These are phyloP conservation scores for Peromyscus californicus DNA, from an alignment of 2,113 vertebrate species.

Conservation along the genomic window DNA sequence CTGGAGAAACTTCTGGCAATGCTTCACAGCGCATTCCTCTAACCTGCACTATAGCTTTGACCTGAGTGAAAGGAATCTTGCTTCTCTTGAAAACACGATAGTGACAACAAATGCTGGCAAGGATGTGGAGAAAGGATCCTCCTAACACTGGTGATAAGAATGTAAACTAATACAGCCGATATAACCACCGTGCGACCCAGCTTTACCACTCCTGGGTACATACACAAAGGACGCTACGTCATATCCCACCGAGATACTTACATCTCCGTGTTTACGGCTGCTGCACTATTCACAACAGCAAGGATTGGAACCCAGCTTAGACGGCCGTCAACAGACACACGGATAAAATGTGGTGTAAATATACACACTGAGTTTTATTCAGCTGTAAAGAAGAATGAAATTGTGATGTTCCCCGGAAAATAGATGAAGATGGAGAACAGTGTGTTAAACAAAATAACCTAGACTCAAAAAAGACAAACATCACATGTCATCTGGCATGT, in stretches of 20 bases:
- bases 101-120: not conserved
- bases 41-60: not conserved
- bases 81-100: not conserved
- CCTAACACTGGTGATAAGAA: not conserved
- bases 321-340: not conserved
- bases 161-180: not conserved
- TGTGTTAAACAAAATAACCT: not conserved
- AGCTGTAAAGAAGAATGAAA: not conserved
- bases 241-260: not conserved
- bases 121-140: not conserved
- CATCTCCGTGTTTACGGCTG: not conserved
- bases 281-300: not conserved
- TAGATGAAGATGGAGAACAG: not conserved
- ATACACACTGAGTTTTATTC: not conserved
- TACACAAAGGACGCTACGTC: not conserved
- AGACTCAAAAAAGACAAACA: not conserved
- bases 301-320: not conserved
- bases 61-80: not conserved
- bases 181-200: not conserved
- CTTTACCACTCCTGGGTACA: not conserved
- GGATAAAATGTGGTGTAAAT: not conserved
- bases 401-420: not conserved
- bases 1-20: too few species aligned
- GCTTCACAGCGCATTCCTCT: not conserved
- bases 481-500: not conserved